Evolutionary conservation across 2,888 invertebrate genomes (phyloP), one percentile per base, ranked within the genome.

Genomic region (Synanthedon myopaeformis): DNA sequence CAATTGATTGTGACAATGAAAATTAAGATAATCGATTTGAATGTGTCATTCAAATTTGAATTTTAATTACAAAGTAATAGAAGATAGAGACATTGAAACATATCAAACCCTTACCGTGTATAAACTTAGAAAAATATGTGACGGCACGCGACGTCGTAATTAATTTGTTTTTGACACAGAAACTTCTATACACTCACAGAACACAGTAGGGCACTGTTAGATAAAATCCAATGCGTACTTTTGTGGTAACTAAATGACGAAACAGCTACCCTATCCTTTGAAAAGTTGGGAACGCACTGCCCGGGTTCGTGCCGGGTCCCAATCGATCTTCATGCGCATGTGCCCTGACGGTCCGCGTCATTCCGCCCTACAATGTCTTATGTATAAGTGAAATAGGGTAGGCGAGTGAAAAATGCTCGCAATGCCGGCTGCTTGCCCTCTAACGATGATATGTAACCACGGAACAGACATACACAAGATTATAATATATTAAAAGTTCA

Each of bases 311-410:
- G 76, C 70, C 66, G 70, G 60, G 58, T 58, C 54, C 62, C 65
- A 74, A 85, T 87, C 86, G 84, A 85, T 86, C 69, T 76, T 42
- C 66, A 62, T 78, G 82, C 87, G 87, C 87, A 81, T 72, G 79
- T 72, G 68, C 70, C 63, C 54, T 75, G 55, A 70, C 61, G 63
- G 61, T 70, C 67, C 72, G 74, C 81, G 77, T 74, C 78, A 76
- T 67, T 65, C 69, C 71, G 65, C 74, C 76, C 73, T 77, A 70
- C 84, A 85, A 81, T 83, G 84, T 86, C 85, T 84, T 86, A 83
- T 85, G 85, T 85, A 83, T 82, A 76, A 79, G 73, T 68, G 72
- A 70, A 71, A 73, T 71, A 72, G 71, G 59, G 69, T 67, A 74
- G 73, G 76, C 80, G 76, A 78, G 74, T 76, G 76, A 76, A 76